phyloP scores from a whole-genome alignment of 2,888 invertebrate genomes.

The Drosophila austrosaltans region DNA sequence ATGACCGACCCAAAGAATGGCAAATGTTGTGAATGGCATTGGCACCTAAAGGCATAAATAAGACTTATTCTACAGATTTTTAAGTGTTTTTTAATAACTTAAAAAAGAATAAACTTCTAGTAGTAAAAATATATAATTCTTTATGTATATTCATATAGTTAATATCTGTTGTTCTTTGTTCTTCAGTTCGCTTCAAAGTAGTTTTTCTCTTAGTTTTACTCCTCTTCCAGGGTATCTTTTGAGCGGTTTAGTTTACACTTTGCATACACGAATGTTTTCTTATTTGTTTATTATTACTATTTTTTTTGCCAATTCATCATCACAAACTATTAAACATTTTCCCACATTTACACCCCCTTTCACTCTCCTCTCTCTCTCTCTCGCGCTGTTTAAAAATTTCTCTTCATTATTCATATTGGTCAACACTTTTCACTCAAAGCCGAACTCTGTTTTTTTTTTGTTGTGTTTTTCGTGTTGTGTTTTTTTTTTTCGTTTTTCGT shows the following conservation, averaged over 20 bases:
- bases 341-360: not conserved
- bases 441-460: conserved; percentile 41
- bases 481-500: conserved; percentile 8
- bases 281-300: conserved; percentile 31
- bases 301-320: conserved; percentile 40
- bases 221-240: not conserved
- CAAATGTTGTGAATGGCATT: not conserved
- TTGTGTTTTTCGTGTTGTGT: not conserved
- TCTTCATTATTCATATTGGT: conserved; percentile 22
- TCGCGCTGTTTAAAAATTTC: not conserved
- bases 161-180: not conserved
- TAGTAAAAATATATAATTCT: not conserved
- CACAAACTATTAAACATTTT: conserved; percentile 37
- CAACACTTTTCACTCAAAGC: conserved; percentile 58
- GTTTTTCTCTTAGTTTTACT: too few species aligned
- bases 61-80: too few species aligned
- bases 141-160: not conserved
- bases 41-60: not conserved
- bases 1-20: not conserved
- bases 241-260: not conserved
- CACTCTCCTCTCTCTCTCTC: not conserved
- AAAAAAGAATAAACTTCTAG: too few species aligned
- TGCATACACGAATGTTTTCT: conserved; percentile 26
- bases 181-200: too few species aligned
- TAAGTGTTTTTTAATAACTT: too few species aligned